Evolutionary conservation across 2,888 invertebrate genomes (phyloP).

Genomic region (Apomyelois bistriatella): DNA sequence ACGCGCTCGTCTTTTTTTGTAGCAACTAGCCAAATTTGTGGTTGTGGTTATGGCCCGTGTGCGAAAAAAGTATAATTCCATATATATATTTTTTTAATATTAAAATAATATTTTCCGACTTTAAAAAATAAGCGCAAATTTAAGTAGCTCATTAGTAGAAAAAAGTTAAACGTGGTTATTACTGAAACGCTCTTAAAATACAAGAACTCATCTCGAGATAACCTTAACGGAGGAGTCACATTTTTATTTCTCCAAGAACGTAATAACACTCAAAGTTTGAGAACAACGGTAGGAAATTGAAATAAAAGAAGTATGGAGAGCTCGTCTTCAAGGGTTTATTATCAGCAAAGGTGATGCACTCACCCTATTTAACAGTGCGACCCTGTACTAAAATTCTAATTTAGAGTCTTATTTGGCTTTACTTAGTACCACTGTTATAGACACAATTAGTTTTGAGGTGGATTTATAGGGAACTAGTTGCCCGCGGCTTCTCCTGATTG

Average conservation of each 20-base stretch:
- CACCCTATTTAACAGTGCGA: neutral
- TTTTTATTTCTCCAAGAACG: conserved; percentile 43
- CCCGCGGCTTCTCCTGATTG: too few species aligned
- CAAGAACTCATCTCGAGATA: conserved; percentile 11
- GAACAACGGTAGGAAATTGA: conserved; percentile 55
- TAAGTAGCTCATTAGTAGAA: neutral
- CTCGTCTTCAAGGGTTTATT: conserved; percentile 48
- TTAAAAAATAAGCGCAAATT: neutral
- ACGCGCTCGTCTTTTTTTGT: too few species aligned
- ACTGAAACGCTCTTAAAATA: neutral
- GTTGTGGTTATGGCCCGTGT: too few species aligned
- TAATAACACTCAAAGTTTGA: conserved; percentile 55
- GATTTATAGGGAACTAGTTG: too few species aligned
- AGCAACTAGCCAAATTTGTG: too few species aligned
- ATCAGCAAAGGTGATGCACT: conserved; percentile 48
- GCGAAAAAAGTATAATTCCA: too few species aligned
- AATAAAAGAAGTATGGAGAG: conserved; percentile 52
- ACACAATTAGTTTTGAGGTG: too few species aligned
- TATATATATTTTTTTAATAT: too few species aligned
- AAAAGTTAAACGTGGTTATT: neutral
- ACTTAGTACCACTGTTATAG: too few species aligned
- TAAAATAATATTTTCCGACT: too few species aligned
- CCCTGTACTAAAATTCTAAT: neutral
- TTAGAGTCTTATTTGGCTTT: neutral
- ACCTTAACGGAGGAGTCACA: conserved; percentile 24